Evolutionary conservation across 2,113 vertebrate genomes (phyloP).

Genomic region (Murina feae): DNA sequence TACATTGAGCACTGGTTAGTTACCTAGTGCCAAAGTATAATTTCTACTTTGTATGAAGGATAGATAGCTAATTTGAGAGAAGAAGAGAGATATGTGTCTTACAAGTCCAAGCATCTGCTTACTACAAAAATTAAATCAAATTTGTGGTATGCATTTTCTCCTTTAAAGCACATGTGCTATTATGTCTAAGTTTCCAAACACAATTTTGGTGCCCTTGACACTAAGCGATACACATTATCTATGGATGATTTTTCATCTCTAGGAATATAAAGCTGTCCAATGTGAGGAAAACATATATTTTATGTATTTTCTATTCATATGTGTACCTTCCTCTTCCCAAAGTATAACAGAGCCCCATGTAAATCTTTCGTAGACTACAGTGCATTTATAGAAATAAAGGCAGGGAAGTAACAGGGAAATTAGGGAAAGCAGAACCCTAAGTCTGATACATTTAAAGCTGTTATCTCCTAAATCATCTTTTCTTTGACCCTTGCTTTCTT

Average conservation of each 20-base stretch:
- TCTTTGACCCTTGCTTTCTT: not conserved
- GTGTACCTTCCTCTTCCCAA: not conserved
- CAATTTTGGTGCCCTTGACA: not conserved
- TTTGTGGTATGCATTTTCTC: not conserved
- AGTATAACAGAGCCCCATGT: not conserved
- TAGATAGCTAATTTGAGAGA: not conserved
- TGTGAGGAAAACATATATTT: not conserved
- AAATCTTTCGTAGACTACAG: not conserved
- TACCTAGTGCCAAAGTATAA: not conserved
- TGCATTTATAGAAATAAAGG: not conserved
- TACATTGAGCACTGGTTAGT: not conserved
- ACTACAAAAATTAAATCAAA: not conserved
- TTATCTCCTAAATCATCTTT: not conserved
- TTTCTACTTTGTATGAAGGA: not conserved
- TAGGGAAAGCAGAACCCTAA: not conserved
- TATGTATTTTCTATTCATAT: not conserved
- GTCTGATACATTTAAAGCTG: not conserved
- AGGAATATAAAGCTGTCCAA: not conserved
- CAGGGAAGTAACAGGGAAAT: not conserved
- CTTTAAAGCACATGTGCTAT: not conserved
- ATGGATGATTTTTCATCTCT: not conserved
- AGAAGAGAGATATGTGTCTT: not conserved
- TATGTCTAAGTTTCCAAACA: not conserved
- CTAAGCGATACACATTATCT: not conserved
- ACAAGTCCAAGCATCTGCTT: not conserved